phyloP scores from a whole-genome alignment of 2,888 invertebrate genomes.

The Pterostichus madidus region DNA sequence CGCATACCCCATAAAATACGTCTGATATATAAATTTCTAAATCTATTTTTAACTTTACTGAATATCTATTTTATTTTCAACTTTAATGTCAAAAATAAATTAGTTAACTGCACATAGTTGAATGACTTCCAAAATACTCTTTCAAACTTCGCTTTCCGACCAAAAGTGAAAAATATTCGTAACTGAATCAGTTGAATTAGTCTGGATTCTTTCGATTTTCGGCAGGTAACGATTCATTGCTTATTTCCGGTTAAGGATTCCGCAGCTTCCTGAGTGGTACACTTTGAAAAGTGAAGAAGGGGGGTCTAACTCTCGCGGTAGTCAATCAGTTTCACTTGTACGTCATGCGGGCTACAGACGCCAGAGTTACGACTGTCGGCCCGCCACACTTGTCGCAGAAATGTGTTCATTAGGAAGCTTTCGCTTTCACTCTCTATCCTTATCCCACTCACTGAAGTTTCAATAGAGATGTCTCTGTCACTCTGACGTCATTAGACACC shows the following conservation, averaged over 20 bases:
- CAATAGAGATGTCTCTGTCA: slow-evolving; percentile 31
- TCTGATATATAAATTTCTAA: too few relatives aligned
- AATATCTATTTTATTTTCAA: too few relatives aligned
- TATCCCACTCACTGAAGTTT: slow-evolving; percentile 2
- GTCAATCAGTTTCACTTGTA: slow-evolving; percentile 66
- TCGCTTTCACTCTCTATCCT: slow-evolving; percentile 36
- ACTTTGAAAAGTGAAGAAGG: slow-evolving; percentile 10
- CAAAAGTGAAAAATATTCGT: slow-evolving; percentile 58
- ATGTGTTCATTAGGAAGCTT: slow-evolving; percentile 63
- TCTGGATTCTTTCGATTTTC: slow-evolving; percentile 44
- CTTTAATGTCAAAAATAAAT: not conserved
- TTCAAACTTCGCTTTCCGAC: slow-evolving; percentile 8
- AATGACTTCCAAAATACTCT: not conserved
- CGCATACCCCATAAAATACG: too few relatives aligned
- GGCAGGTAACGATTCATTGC: slow-evolving; percentile 63
- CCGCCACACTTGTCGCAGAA: slow-evolving; percentile 63
- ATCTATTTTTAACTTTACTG: too few relatives aligned
- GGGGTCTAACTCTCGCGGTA: slow-evolving; percentile 2
- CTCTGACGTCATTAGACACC: slow-evolving; percentile 52
- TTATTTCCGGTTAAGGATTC: slow-evolving; percentile 55
- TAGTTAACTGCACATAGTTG: not conserved
- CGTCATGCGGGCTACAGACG: slow-evolving; percentile 51
- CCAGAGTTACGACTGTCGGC: slow-evolving; percentile 23
- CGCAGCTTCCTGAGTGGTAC: slow-evolving; percentile 18
- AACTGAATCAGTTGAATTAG: slow-evolving; percentile 58